Base-by-base conservation (phyloP, 2,113 vertebrate genomes). In the Canis aureus region DNA sequence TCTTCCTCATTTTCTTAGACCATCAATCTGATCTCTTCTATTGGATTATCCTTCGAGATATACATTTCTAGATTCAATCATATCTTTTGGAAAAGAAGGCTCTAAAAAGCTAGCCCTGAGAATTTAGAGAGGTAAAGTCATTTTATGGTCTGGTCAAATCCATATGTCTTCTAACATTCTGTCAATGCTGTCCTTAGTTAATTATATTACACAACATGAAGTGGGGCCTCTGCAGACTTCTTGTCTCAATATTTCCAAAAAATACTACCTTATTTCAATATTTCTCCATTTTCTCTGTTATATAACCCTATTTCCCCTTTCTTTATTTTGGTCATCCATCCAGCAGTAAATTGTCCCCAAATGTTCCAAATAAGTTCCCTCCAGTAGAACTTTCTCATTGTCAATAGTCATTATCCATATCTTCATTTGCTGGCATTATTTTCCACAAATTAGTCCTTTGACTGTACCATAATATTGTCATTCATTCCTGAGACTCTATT, bases 271-370 rank as follows among this genome's bases (percentile, higher is more conserved):
- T 19, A 43, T 81, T 22, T 95, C 51, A 85, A 0, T 71, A 69
- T 89, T 57, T 89, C 13, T 64, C 43, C 19, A 79, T 93, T 96
- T 82, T 91, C 16, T 71, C 64, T 94, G 25, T 43, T 76, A 80
- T 85, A 1, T 89, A 57, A 29, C 5, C 27, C 2, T 59, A 22
- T 64, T 62, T 94, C 27, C 17, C 4, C 0, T 80, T 92, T 90
- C 25, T 90, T 85, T 6, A 43, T 10, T 60, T 93, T 90, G 69
- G 80, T n/a, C n/a, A 93, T 76, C 71, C 85, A 22, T 29, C 23
- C 8, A 57, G 32, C 22, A 78, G 38, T 95, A 90, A 57, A 79
- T 64, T 83, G 2, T 43, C 62, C 7, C 73, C 59, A 89, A 92
- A 88, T 55, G 4, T 6, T 51, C 35, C 80, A 84, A 89, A 20